Evolutionary conservation across 2,113 vertebrate species (phyloP), one percentile per base, ranked within the genome.

Genomic region (Gymnorhina tibicen): DNA sequence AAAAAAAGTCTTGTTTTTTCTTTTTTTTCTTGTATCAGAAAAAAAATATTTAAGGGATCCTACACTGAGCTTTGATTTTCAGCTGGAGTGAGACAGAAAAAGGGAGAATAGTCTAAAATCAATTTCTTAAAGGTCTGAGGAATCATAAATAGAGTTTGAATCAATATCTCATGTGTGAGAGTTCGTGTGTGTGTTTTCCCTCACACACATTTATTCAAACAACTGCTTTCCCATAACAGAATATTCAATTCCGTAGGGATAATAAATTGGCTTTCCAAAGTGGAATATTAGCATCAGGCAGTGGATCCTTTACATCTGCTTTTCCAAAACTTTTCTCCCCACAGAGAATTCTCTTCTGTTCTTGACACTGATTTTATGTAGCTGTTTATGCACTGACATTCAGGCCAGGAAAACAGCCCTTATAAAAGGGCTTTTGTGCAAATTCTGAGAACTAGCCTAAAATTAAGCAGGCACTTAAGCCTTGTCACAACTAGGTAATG

Each of bases 141-240:
- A 98, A 97, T 98, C 97, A 97, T 98, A 98, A 98, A 97, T 97
- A 98, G 60, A 75, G 90, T 94, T 95, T 88, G 23, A 96, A 98
- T 98, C 97, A 95, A 97, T 98, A 97, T 68, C 74, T 70, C 16
- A 70, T 78, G 91, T 94, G 41, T 79, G 78, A 95, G 68, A 52
- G 85, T 80, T 95, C 94, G 35, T 94, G 53, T 56, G 42, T 55
- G 37, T 72, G 55, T 59, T 69, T 88, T 86, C 96, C 69, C 70
- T 75, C 81, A 41, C 47, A 69, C 64, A 63, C 70, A 82, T 59
- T 80, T 84, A 96, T 90, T 96, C 94, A 93, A 97, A 95, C 95
- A 97, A 96, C 92, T 93, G 91, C 92, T 96, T 98, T 97, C 77
- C 52, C 85, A 52, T 81, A 97, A 91, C 52, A 92, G 95, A 97